Base-by-base conservation (phyloP, 2,113 vertebrate species). In the Corythoichthys haematopterus region DNA sequence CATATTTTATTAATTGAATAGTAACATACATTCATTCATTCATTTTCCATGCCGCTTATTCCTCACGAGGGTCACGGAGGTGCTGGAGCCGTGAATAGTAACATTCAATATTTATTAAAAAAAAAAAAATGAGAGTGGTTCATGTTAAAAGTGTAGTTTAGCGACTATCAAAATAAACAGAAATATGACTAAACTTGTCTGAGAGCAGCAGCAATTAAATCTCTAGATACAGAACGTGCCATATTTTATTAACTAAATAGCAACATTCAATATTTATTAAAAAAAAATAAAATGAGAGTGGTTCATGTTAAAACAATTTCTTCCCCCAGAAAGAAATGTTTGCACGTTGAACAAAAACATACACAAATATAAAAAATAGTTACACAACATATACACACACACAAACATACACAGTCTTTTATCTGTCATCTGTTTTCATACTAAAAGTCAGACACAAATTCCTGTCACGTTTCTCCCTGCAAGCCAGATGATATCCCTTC, bases 401-500 rank as follows among this genome's bases (percentile, higher is more conserved):
- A 1, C 9, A 55, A 9, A 33, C 20, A 7, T 5, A 43, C 9
- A 55, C 16, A 6, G 3, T n/a, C 8, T 56, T 55, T 75, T 13
- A 70, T 47, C 14, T 47, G 0, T 43, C 15, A n/a, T 60, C 28
- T 65, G 9, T 55, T 68, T 60, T 33, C 7, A 10, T 9, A 45
- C 7, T 13, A 55, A 4, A 48, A 56, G 52, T 45, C 12, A 51
- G 43, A 46, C 6, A 28, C 12, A 14, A 52, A 35, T 13, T 71
- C 37, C 58, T 78, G 61, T 52, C 35, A 62, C 37, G 16, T 1
- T 46, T 73, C 43, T 53, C 37, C 55, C 50, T 69, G 36, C 40
- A 0, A 66, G 48, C 20, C 72, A 65, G 70, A 65, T 35, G 28
- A 2, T 52, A 46, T 66, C 38, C 68, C 43, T 60, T 72, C 48